Conservation (phyloP, 1,140 invertebrate species). For the Pygmarrhopalites habei region DNA sequence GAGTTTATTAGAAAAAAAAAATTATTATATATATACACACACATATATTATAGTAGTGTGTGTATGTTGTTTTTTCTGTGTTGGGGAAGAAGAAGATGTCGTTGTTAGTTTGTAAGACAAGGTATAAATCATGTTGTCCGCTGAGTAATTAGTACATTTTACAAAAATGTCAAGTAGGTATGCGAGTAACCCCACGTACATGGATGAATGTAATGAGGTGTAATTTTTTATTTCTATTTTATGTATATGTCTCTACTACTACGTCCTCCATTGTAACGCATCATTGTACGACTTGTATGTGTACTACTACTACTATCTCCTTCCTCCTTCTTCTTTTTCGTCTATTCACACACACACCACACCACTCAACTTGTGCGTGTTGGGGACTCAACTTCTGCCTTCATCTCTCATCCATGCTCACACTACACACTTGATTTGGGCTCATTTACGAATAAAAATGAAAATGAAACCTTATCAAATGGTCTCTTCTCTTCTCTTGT, state of each 20-base stretch:
- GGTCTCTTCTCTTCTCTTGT: not conserved
- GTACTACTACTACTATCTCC: not conserved
- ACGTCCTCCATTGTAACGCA: no score
- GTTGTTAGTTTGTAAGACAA: constrained; percentile 12
- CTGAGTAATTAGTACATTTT: constrained; percentile 20
- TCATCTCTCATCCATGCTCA: no score
- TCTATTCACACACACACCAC: not conserved
- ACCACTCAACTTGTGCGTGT: no score
- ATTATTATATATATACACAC: not conserved
- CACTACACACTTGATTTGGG: no score
- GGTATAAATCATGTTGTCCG: constrained; percentile 19
- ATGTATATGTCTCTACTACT: not conserved
- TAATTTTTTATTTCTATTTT: constrained; percentile 17
- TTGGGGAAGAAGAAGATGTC: not conserved
- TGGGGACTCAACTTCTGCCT: no score
- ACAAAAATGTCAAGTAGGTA: constrained; percentile 14
- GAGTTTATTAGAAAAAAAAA: not conserved
- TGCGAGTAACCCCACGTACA: constrained; percentile 7
- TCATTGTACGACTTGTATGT: not conserved
- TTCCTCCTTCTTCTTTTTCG: not conserved
- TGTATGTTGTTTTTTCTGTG: not conserved
- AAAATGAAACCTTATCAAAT: not conserved
- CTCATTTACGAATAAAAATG: not conserved
- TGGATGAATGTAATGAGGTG: constrained; percentile 11
- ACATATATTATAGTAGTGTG: not conserved